Evolutionary conservation across 2,797 vertebrate species (phyloP), one percentile per base, ranked within the genome.

Genomic region (Enteromius trimaculatus): DNA sequence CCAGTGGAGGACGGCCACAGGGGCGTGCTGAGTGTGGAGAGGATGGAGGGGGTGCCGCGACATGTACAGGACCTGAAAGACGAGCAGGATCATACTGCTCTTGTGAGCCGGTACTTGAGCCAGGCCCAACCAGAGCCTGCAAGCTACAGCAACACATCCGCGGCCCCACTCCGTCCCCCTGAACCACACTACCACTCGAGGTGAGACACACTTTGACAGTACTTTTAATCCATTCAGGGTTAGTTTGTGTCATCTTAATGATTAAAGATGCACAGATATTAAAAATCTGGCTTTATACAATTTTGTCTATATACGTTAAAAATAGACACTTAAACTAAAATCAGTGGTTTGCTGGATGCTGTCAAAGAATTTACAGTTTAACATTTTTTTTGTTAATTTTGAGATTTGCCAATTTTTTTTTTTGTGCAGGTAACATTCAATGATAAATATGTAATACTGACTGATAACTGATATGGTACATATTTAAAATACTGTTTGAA

Each of bases 1-100:
- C 95, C 96, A 0, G 91, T 96, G 94, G 97, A 97, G 92, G 97
- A 98, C 80, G 90, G 92, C 86, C 94, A 90, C 83, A 88, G 93
- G 60, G 89, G 96, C 86, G 91, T 94, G 87, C 91, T 94, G 89
- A 92, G 95, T 2, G 87, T 96, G 91, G 96, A 97, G 84, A 93
- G 91, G 86, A 92, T 93, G 13, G 94, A 95, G 75, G 90, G 91
- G 51, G 90, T 83, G 10, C 60, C 94, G 82, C 91, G 92, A 2
- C 90, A 90, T 17, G 49, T 92, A 6, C 91, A 90, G 8, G 92
- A 96, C 90, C 89, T 6, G 90, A 71, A 90, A 44, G 69, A 88
- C 2, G 87, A 89, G 70, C 87, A 90, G 70, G 88, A 86, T 91
- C 88, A 91, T 58, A 44, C 64, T 71, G 92, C 91, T 85, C 92